Conservation (phyloP, 2,797 vertebrate species). For the Ara ararauna region DNA sequence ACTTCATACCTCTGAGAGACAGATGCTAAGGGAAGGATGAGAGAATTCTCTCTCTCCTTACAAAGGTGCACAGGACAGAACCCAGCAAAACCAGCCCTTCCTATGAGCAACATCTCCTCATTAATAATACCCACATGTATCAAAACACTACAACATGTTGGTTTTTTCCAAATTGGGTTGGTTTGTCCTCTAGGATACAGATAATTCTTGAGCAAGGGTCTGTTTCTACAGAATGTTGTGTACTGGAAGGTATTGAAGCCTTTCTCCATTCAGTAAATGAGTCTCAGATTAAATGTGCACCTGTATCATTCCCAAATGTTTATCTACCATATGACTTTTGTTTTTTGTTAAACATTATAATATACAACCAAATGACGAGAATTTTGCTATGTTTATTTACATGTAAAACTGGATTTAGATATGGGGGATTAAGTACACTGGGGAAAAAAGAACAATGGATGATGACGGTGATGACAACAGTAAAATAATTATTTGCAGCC, state of each 20-base stretch:
- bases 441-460: neutral
- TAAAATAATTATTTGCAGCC: conserved; percentile 3
- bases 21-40: neutral
- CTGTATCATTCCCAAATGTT: neutral
- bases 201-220: neutral
- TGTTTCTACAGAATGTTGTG: neutral
- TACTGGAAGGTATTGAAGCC: neutral
- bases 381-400: neutral
- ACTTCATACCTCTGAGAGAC: neutral
- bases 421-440: neutral
- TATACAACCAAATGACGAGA: neutral
- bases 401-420: conserved; percentile 9
- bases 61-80: neutral
- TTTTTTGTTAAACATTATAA: neutral
- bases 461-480: neutral
- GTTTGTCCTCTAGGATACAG: neutral
- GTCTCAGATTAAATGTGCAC: neutral
- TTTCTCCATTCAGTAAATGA: neutral
- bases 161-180: fast-evolving
- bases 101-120: neutral
- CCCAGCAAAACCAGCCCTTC: neutral
- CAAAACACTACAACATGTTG: neutral
- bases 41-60: neutral
- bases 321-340: neutral
- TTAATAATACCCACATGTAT: neutral